These are phyloP conservation scores for Dasypogon diadema DNA, from an alignment of 2,888 invertebrate species.

Conservation along the genomic window DNA sequence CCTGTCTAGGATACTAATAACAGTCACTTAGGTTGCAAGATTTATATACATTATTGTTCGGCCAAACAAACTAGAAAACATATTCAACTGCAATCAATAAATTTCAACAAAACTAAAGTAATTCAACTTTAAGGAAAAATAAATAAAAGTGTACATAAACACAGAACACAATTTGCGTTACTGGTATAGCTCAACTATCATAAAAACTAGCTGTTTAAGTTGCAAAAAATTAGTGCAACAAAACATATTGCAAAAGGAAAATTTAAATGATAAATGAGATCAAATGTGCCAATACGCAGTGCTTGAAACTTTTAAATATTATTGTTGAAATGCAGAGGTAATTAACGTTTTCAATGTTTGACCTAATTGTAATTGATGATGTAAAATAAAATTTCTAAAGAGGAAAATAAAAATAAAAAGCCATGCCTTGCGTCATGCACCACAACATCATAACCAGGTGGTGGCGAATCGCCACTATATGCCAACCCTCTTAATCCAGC, in stretches of 20 bases:
- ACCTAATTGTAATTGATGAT: constrained; percentile 15
- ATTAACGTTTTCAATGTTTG: constrained; percentile 3
- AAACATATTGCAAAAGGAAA: neutral
- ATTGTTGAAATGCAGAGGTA: constrained; percentile 9
- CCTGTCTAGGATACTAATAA: too few relatives aligned
- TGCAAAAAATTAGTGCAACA: constrained; percentile 11
- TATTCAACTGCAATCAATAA: neutral
- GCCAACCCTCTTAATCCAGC: constrained; percentile 68
- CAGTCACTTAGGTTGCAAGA: too few relatives aligned
- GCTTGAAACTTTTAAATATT: constrained; percentile 11
- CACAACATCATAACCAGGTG: constrained; percentile 69
- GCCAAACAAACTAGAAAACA: neutral
- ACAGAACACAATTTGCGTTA: too few relatives aligned
- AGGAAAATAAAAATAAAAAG: constrained; percentile 59
- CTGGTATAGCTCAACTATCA: too few relatives aligned
- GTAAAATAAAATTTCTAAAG: constrained; percentile 15
- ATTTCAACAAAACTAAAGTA: neutral
- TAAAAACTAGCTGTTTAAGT: neutral
- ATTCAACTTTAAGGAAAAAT: too few relatives aligned
- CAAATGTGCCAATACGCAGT: constrained; percentile 4
- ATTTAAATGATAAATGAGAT: constrained; percentile 21
- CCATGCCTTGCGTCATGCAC: constrained; percentile 71
- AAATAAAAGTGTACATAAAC: too few relatives aligned
- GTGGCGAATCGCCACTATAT: constrained; percentile 66
- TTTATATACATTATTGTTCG: too few relatives aligned